phyloP scores from a whole-genome alignment of 2,797 vertebrate species.

The Spinibarbus caldwelli region DNA sequence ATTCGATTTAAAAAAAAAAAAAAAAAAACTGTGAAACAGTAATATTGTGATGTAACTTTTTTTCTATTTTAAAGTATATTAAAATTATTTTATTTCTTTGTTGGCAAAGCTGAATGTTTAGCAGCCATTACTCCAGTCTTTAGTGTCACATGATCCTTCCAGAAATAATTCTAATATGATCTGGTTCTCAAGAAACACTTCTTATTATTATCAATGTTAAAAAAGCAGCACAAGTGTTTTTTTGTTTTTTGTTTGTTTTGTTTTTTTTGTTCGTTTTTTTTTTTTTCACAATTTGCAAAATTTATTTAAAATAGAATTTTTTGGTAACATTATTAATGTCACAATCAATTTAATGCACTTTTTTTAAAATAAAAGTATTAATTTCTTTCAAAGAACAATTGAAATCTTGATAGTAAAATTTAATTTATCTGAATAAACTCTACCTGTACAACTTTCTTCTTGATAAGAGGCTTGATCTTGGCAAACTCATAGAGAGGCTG shows the following conservation, averaged over 20 bases:
- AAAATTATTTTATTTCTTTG: background rate
- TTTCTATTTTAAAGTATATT: background rate
- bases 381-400: background rate
- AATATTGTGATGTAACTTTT: background rate
- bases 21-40: too few relatives aligned
- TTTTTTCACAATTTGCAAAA: background rate
- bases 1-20: background rate
- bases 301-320: background rate
- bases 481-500: constrained; percentile 86
- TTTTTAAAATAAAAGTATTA: background rate
- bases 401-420: background rate
- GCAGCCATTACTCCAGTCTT: background rate
- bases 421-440: background rate
- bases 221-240: too few relatives aligned
- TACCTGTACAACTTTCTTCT: constrained; percentile 85
- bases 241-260: background rate
- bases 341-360: background rate
- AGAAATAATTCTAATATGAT: background rate
- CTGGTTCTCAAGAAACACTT: background rate
- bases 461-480: constrained; percentile 81
- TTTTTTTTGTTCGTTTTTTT: too few relatives aligned
- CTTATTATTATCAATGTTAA: background rate
- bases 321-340: background rate
- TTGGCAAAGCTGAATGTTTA: background rate
- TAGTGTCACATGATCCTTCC: background rate